Evolutionary conservation across 2,113 vertebrate genomes (phyloP), one percentile per base, ranked within the genome.

Genomic region (Psephotus haematonotus): DNA sequence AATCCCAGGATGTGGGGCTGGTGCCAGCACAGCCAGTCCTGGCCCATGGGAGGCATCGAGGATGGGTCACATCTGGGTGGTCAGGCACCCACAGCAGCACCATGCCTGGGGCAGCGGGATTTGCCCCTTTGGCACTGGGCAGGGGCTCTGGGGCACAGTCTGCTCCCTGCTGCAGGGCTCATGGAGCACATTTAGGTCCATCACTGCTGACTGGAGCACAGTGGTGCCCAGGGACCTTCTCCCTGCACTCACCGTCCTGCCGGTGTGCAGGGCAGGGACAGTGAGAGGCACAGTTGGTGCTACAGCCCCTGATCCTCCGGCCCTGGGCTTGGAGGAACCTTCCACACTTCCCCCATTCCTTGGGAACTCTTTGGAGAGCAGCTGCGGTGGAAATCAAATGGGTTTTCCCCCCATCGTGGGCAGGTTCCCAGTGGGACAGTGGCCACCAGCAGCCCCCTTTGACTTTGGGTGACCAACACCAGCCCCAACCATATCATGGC

Each of bases 401-500:
- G 10, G 3, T 6, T 83, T 55, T 29, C 39, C 11, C 8, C 17
- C 13, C 18, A 14, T 15, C 5, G 4, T 14, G 55, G 65, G 16
- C 78, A 47, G 3, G 9, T 62, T 78, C 41, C 41, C 35, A 6
- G 41, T 7, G 37, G 43, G 25, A 41, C 6, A 5, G 47, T 5
- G 9, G 17, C 31, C 7, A 22, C 62, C 69, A 43, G 33, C 28
- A 78, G 22, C 7, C 4, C 76, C 27, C 19, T 50, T 43, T 24
- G 23, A 22, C 20, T 39, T 27, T 11, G 16, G 31, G 17, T 5
- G 7, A 16, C 47, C 16, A 10, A 0, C 1, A 11, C 3, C 11
- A n/a, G 35, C 4, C 33, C 13, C 27, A 39, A 4, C 19, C 5
- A 1, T 2, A 22, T 2, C 0, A 0, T 9, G 44, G 16, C 20